Evolutionary conservation across 2,113 vertebrate genomes (phyloP), one percentile per base, ranked within the genome.

Genomic region (Syngnathus scovelli): DNA sequence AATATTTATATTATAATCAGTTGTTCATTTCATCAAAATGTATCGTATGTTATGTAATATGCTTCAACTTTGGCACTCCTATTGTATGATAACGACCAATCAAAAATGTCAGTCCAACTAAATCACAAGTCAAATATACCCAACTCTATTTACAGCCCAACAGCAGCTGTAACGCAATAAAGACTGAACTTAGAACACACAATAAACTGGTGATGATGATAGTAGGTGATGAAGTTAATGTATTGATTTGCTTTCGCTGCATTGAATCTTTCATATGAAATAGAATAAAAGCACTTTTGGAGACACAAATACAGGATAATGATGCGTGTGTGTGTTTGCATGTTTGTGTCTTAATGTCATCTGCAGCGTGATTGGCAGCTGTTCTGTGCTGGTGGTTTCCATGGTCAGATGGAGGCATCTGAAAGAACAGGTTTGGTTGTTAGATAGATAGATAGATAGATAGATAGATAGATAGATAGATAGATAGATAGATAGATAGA

Each of bases 331-430:
- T 43, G 36, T 61, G n/a, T 36, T 2, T 11, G 9, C 9, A 41
- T 48, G 44, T 15, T 48, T 48, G 15, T 48, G 44, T 48, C 44
- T 48, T 5, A 16, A 1, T 44, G 6, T 62, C 11, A 1, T 44
- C 4, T 41, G 52, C 82, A 92, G 92, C 77, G 70, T 91, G 43
- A 72, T 89, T 64, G 92, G 91, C 9, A 92, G 91, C 73, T 80
- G 76, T 41, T 92, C 92, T 37, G 89, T 92, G 10, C 49, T 92
- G 55, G 74, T 87, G 55, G 83, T 89, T 68, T 90, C 91, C 23
- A 72, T 89, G n/a, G 12, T 86, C 11, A 89, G 69, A 79, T 85
- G 89, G 81, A 79, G 48, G 56, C 68, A 72, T 38, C 83, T 92
- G 18, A 77, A 75, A 68, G 76, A 86, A 18, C 91, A 92, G 86